Evolutionary conservation across 1,140 invertebrate species (phyloP), one percentile per base, ranked within the genome.

Genomic region (Harlomillsia oculata): DNA sequence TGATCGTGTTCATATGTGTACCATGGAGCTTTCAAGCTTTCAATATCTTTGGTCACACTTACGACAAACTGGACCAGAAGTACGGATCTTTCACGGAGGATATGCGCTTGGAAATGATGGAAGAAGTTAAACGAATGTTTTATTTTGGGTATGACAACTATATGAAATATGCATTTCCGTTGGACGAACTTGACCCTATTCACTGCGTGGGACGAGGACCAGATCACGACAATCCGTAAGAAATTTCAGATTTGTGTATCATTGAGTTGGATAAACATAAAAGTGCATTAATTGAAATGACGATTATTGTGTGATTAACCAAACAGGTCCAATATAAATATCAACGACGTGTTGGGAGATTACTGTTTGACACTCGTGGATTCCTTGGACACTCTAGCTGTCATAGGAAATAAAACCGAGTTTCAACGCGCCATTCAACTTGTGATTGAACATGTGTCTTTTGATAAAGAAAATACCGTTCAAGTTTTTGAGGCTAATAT

Each of bases 401-500:
- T 82, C 20, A 73, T 84, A 69, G 81, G 81, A 45, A 83, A 84
- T 67, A 70, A 72, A 29, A 74, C 60, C 0, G 80, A 81, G 66
- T 84, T 84, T 66, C 75, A 80, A 59, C 64, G 68, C 65, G 82
- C 82, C 30, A 78, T 82, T 14, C 67, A 75, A 56, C 68, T 80
- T 32, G 75, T 84, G 5, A 73, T 81, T 45, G 74, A 81, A 16
- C 72, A 75, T 69, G 76, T 84, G 4, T 72, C 71, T 28, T 84
- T 84, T 69, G 77, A 83, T 63, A 79, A 80, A 65, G 73, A 79
- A 66, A 77, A 72, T 36, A 81, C 78, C 23, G 79, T 84, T 11
- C 82, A 84, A 70, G 80, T 84, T 11, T 84, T 84, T 72, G 82
- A 84, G 71, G 78, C 77, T 2, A 83, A 79, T 51, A 83, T 83